Conservation (phyloP, 2,797 vertebrate species). For the Myotis findleyi region DNA sequence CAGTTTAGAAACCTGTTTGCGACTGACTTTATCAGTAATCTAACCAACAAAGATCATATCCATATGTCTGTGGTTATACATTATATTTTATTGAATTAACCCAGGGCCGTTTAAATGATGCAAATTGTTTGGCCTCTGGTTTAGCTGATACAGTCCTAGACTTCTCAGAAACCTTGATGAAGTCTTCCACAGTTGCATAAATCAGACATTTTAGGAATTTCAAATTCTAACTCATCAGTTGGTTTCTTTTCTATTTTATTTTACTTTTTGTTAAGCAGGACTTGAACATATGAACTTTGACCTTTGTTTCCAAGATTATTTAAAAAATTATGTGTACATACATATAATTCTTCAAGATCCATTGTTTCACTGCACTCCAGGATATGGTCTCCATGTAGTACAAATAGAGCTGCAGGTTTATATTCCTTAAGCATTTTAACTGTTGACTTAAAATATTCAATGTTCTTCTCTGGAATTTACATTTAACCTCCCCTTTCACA, state of each 20-base stretch:
- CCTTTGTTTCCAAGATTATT: conserved; percentile 82
- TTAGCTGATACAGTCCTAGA: conserved; percentile 65
- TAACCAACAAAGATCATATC: conserved; percentile 93
- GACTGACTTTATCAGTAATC: conserved; percentile 86
- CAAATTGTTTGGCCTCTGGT: conserved; percentile 78
- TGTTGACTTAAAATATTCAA: conserved; percentile 11
- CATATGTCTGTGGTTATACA: conserved; percentile 84
- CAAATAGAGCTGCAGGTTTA: conserved; percentile 87
- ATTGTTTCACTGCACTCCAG: conserved; percentile 87
- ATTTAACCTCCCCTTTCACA: neutral
- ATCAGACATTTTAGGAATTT: conserved; percentile 85
- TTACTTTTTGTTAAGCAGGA: conserved; percentile 74
- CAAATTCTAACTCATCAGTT: conserved; percentile 85
- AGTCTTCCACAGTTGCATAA: conserved; percentile 81
- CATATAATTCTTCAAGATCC: conserved; percentile 66
- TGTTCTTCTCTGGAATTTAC: neutral
- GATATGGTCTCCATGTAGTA: conserved; percentile 90
- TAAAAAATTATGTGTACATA: conserved; percentile 54
- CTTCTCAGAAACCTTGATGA: conserved; percentile 70
- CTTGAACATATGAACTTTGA: conserved; percentile 81
- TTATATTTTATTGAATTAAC: conserved; percentile 82
- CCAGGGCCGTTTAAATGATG: conserved; percentile 80
- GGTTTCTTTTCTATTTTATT: conserved; percentile 87
- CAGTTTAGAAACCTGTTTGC: conserved; percentile 89
- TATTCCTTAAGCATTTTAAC: conserved; percentile 90